phyloP scores from a whole-genome alignment of 1,140 invertebrate species.

The Physella acuta region DNA sequence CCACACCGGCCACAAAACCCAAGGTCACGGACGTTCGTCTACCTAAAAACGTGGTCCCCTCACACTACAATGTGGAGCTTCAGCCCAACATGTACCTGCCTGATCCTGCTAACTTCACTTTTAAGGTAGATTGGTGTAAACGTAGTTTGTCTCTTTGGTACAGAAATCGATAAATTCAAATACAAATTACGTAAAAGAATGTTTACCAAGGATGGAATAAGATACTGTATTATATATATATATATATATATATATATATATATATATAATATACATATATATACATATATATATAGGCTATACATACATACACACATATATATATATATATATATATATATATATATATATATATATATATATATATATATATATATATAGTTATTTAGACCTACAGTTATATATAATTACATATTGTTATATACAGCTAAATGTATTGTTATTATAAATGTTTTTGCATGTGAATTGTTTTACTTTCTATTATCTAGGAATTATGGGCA shows the following conservation, averaged over 20 bases:
- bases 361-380: neutral
- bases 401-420: neutral
- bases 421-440: neutral
- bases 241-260: neutral
- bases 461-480: neutral
- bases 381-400: neutral
- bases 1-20: slow-evolving; percentile 1
- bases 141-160: neutral
- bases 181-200: neutral
- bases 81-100: slow-evolving; percentile 50
- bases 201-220: too few relatives aligned
- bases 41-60: slow-evolving; percentile 45
- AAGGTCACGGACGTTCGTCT: slow-evolving; percentile 40
- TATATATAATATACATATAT: too few relatives aligned
- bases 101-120: slow-evolving; percentile 60
- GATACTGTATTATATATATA: neutral
- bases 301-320: slow-evolving; percentile 1
- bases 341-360: neutral
- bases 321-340: neutral
- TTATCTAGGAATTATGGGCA: too few relatives aligned
- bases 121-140: slow-evolving; percentile 52
- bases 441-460: neutral
- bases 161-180: neutral
- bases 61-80: slow-evolving; percentile 52
- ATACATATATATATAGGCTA: too few relatives aligned